Evolutionary conservation across 1,140 invertebrate genomes (phyloP).

Genomic region (Hylaeus anthracinus): DNA sequence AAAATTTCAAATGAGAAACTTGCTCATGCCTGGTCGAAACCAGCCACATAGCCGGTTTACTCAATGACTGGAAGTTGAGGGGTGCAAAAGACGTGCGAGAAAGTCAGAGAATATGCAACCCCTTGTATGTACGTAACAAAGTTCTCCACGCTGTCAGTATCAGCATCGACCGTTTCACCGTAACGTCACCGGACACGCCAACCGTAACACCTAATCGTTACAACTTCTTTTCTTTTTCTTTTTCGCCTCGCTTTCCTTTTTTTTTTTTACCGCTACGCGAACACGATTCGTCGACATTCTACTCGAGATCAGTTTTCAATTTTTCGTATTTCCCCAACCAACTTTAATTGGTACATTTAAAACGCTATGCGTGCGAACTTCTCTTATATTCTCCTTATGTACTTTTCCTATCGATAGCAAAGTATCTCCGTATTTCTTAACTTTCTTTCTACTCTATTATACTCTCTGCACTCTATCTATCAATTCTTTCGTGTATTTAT

Average conservation of each 20-base stretch:
- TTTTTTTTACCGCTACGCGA: no score
- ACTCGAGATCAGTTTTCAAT: no score
- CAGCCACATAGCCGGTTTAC: background rate
- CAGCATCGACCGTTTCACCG: background rate
- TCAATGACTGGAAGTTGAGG: background rate
- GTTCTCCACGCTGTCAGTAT: background rate
- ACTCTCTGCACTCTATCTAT: background rate
- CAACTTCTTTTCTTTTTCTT: background rate
- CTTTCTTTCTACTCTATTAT: no score
- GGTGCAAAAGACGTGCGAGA: background rate
- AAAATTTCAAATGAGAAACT: no score
- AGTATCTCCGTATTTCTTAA: no score
- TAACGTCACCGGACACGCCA: background rate
- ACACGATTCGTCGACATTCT: no score
- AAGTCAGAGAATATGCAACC: background rate
- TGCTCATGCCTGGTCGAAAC: no score
- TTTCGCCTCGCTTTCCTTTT: background rate
- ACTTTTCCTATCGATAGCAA: no score
- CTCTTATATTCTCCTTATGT: no score
- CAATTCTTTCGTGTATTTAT: background rate
- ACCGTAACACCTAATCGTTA: background rate
- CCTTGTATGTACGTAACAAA: background rate
- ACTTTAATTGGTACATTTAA: no score
- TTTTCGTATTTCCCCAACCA: no score
- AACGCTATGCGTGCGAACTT: no score